Percentiles rank a stretch among this genome's conserved stretches.
Evolutionary conservation across 2,888 invertebrate species (phyloP).

Genomic region (Drepana falcataria): DNA sequence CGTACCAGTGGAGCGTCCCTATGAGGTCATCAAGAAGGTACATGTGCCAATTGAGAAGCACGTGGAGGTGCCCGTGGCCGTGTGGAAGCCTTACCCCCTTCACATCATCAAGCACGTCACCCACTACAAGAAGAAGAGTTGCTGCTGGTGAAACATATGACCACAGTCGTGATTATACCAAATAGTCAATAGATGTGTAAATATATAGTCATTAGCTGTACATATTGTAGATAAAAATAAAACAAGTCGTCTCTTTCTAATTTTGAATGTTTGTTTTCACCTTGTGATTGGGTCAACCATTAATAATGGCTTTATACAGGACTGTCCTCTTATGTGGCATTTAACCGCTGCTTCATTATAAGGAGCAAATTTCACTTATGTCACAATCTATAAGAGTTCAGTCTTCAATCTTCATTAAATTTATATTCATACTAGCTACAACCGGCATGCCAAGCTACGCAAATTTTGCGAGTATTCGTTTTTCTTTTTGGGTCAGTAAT

Average conservation of each 20-base stretch:
- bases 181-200: slow-evolving; percentile 72
- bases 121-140: slow-evolving; percentile 70
- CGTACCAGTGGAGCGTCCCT: slow-evolving; percentile 63
- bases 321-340: too few species aligned
- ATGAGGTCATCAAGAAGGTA: slow-evolving; percentile 68
- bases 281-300: too few species aligned
- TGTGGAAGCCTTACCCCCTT: slow-evolving; percentile 70
- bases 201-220: slow-evolving; percentile 74
- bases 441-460: too few species aligned
- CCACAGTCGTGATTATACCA: slow-evolving; percentile 61
- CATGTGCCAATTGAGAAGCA: slow-evolving; percentile 65
- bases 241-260: slow-evolving; percentile 32
- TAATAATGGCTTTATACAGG: too few species aligned
- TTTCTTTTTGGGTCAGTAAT: too few species aligned
- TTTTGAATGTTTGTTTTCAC: too few species aligned
- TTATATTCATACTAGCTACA: too few species aligned
- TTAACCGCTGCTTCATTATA: too few species aligned
- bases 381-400: too few species aligned
- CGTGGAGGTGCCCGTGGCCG: slow-evolving; percentile 62
- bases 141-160: slow-evolving; percentile 54
- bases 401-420: too few species aligned
- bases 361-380: too few species aligned
- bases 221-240: slow-evolving; percentile 30
- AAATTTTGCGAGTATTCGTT: too few species aligned
- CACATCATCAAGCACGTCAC: slow-evolving; percentile 73